A percentile compares a stretch with the other conserved stretches of the same genome.
These are phyloP conservation scores for Campopleginae sp. DNA, from an alignment of 2,888 invertebrate genomes.

Conservation along the genomic window DNA sequence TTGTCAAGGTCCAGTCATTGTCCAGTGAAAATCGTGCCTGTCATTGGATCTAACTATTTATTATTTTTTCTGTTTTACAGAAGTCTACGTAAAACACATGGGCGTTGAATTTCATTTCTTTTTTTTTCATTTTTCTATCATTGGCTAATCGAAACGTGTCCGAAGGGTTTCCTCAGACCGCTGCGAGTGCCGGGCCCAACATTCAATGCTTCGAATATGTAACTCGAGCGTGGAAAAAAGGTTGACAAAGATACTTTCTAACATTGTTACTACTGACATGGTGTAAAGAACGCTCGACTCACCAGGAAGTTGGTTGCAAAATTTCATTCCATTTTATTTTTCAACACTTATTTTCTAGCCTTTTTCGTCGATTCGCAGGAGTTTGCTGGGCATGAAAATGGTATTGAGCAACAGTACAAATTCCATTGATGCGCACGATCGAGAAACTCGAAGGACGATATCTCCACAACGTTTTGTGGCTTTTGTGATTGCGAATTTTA, in stretches of 20 bases:
- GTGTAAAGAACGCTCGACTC: constrained; percentile 30
- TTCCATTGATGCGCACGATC: constrained; percentile 59
- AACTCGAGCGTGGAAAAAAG: constrained; percentile 40
- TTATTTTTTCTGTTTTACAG: background rate
- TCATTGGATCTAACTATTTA: constrained; percentile 15
- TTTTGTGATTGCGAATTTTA: constrained; percentile 45
- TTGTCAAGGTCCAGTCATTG: constrained; percentile 19
- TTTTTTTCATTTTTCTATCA: background rate
- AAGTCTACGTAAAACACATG: constrained; percentile 4
- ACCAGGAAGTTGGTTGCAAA: constrained; percentile 51
- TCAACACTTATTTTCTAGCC: constrained; percentile 13
- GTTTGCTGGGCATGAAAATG: constrained; percentile 33
- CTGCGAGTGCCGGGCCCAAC: constrained; percentile 39
- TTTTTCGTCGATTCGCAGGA: constrained; percentile 53
- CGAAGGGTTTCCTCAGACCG: constrained; percentile 63
- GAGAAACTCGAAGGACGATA: constrained; percentile 61
- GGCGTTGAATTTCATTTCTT: background rate
- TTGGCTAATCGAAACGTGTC: constrained; percentile 52
- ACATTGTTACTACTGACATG: constrained; percentile 57
- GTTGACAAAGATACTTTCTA: constrained; percentile 64
- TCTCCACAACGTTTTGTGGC: constrained; percentile 51
- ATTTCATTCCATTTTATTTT: constrained; percentile 41
- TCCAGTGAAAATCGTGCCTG: background rate
- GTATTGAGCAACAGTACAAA: constrained; percentile 54
- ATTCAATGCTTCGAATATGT: constrained; percentile 21